phyloP scores from a whole-genome alignment of 2,888 invertebrate genomes.

The Pycnomerus fuliginosus region DNA sequence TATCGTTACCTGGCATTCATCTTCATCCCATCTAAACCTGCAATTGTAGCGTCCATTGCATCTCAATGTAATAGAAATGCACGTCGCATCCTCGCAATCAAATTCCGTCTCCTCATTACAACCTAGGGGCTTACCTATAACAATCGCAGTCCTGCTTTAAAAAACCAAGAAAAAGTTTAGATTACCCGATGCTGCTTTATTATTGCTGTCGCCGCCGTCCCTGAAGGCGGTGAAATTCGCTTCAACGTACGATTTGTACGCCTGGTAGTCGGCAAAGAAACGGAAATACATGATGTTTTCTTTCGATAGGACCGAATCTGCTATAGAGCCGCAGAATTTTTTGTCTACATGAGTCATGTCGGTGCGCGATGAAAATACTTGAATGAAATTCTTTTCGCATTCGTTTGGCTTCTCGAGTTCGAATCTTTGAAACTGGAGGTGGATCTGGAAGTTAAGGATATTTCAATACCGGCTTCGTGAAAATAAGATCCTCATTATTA shows the following conservation, averaged over 20 bases:
- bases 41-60: constrained; percentile 81
- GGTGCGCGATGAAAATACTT: constrained; percentile 67
- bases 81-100: constrained; percentile 85
- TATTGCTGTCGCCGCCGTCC: constrained; percentile 26
- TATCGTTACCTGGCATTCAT: constrained; percentile 56
- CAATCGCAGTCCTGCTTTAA: too few species aligned
- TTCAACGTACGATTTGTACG: constrained; percentile 63
- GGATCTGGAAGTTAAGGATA: constrained; percentile 70
- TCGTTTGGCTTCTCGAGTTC: constrained; percentile 72
- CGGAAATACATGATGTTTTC: constrained; percentile 73
- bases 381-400: constrained; percentile 74
- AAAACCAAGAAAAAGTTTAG: too few species aligned
- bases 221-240: constrained; percentile 76
- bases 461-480: too few species aligned
- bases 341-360: constrained; percentile 62
- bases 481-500: neutral
- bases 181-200: too few species aligned
- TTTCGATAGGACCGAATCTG: constrained; percentile 70
- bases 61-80: constrained; percentile 67
- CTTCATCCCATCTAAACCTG: constrained; percentile 79
- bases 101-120: constrained; percentile 66
- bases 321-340: constrained; percentile 84
- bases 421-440: constrained; percentile 66
- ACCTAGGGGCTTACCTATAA: too few species aligned
- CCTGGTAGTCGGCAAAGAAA: constrained; percentile 66